Evolutionary conservation across 2,888 invertebrate species (phyloP).

Genomic region (Epinotia nisella): DNA sequence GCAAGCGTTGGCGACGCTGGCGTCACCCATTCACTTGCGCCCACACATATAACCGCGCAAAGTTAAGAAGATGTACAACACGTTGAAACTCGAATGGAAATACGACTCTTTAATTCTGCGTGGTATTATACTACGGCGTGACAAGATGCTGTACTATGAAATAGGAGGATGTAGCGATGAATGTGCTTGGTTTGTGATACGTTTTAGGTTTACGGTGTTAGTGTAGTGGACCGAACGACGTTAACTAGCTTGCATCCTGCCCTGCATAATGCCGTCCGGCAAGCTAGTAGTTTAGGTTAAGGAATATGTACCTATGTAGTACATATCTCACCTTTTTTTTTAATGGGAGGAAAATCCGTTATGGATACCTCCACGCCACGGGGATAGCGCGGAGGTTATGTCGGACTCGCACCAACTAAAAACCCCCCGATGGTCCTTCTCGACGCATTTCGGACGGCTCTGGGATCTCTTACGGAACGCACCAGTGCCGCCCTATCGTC

Average conservation of each 20-base stretch:
- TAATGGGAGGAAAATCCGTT: too few species aligned
- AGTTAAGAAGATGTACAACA: background rate
- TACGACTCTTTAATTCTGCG: background rate
- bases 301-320: too few species aligned
- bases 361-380: too few species aligned
- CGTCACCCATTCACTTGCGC: constrained; percentile 67
- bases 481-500: too few species aligned
- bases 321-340: too few species aligned
- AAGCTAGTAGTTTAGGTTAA: background rate
- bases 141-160: background rate
- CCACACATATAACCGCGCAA: constrained; percentile 44
- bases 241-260: background rate
- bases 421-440: too few species aligned
- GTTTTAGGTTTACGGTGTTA: background rate
- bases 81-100: background rate
- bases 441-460: too few species aligned
- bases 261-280: background rate
- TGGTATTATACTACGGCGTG: constrained; percentile 20
- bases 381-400: too few species aligned
- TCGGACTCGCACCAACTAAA: too few species aligned
- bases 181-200: background rate
- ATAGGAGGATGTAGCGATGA: constrained; percentile 7
- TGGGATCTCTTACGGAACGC: too few species aligned
- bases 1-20: constrained; percentile 59
- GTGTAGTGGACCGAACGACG: background rate